Base-by-base conservation (phyloP, 2,797 vertebrate genomes). In the Crenichthys baileyi region DNA sequence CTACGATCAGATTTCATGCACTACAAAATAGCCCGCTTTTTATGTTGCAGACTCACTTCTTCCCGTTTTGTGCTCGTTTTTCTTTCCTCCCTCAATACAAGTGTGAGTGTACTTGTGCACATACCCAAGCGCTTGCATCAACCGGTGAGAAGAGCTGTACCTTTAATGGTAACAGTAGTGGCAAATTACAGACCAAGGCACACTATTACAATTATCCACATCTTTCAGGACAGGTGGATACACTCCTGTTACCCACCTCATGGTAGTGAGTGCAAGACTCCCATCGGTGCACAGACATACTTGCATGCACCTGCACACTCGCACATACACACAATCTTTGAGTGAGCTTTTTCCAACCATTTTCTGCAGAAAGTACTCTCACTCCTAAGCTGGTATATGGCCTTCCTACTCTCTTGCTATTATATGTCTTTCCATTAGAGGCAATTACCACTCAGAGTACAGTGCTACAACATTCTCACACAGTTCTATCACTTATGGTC, bases 401-500 rank as follows among this genome's bases (percentile, higher is more conserved):
- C 90, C 91, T 92, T 92, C 91, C 87, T 85, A 76, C 88, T 92
- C 87, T 90, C 86, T 84, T 88, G 88, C 90, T 92, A 93, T 94
- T 91, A 92, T 89, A 90, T 80, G 83, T 87, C 79, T 90, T 91
- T 91, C 92, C 91, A 93, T 94, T 93, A 93, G 88, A 91, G 86
- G 89, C 91, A 93, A 94, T 94, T 93, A 92, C 88, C 78, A 81
- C 80, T 89, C 78, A 81, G 77, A 77, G 81, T 82, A 13, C 81
- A 82, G 85, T 2, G 50, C 84, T 73, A 55, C 89, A 81, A 85
- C 88, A 87, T 90, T 85, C 88, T 91, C 85, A 80, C 81, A 74
- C 0, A 41, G 55, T 82, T 92, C 86, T 80, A 88, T 90, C 89
- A 84, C 87, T 88, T 87, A 67, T 89, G 90, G 89, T 91, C 90